Conservation (phyloP, 2,113 vertebrate genomes). For the Grantiella picta region DNA sequence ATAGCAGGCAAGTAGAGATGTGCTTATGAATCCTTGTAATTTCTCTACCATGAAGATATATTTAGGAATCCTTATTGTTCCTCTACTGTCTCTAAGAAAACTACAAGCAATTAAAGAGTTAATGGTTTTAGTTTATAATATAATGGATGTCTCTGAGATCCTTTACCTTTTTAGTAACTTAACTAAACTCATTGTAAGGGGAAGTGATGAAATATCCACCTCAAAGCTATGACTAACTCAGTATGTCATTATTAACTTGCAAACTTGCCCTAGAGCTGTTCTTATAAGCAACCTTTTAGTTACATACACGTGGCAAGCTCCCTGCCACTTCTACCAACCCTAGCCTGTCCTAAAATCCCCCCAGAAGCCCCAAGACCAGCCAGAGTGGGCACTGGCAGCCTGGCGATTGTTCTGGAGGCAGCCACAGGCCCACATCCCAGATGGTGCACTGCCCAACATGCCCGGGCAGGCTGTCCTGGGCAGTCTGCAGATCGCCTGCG, state of each 20-base stretch:
- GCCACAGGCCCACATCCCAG: not conserved
- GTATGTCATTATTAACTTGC: not conserved
- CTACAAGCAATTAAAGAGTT: not conserved
- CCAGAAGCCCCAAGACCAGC: not conserved
- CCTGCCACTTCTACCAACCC: not conserved
- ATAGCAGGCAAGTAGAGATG: not conserved
- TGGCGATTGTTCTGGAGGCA: not conserved
- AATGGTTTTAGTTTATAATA: not conserved
- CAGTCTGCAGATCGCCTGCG: not conserved
- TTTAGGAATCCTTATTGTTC: not conserved
- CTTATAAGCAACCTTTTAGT: not conserved
- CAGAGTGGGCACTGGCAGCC: accelerated
- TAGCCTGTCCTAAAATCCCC: not conserved
- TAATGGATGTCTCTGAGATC: not conserved
- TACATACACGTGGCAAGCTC: not conserved
- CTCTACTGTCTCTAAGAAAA: not conserved
- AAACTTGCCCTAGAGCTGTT: not conserved
- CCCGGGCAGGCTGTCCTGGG: not conserved
- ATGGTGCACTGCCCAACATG: accelerated
- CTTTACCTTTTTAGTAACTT: not conserved
- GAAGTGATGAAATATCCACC: not conserved
- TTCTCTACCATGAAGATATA: not conserved
- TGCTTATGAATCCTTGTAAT: not conserved
- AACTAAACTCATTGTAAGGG: not conserved
- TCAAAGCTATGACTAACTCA: not conserved